These are phyloP conservation scores for Automeris io DNA, from an alignment of 2,888 invertebrate genomes.

Conservation along the genomic window DNA sequence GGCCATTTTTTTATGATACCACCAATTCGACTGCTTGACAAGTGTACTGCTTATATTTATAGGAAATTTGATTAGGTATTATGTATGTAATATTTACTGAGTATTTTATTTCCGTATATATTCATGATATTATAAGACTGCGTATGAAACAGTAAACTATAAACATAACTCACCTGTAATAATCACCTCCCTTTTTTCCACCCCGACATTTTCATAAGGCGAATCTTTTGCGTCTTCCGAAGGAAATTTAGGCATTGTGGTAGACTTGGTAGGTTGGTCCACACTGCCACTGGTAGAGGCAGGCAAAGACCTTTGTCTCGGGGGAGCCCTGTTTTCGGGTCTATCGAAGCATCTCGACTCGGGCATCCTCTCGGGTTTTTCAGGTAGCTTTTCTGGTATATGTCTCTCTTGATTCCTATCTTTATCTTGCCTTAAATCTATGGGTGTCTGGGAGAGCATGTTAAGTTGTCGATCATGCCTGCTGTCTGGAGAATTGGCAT, in stretches of 20 bases:
- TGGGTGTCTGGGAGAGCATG: constrained; percentile 11
- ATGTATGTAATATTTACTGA: no score
- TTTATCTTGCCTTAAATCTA: constrained; percentile 9
- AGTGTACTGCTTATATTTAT: no score
- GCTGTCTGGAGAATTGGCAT: constrained; percentile 11
- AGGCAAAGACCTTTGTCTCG: constrained; percentile 60
- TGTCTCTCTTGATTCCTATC: constrained; percentile 12
- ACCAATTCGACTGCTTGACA: no score
- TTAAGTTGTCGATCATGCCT: constrained; percentile 19
- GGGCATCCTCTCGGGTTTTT: constrained; percentile 27
- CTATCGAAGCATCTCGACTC: constrained; percentile 32
- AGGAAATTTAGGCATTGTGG: constrained; percentile 77
- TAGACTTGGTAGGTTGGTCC: constrained; percentile 73
- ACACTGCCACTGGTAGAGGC: constrained; percentile 48
- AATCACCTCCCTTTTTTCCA: constrained; percentile 56
- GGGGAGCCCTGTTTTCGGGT: constrained; percentile 50
- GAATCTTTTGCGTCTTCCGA: constrained; percentile 60
- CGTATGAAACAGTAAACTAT: no score
- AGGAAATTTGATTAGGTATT: no score
- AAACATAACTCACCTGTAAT: constrained; percentile 49
- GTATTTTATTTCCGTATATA: no score
- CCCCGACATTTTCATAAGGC: constrained; percentile 61
- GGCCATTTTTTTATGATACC: no score
- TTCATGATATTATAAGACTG: no score
- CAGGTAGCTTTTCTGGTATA: constrained; percentile 45